Conservation (phyloP, 1,140 invertebrate species). For the Zaprionus taronus region DNA sequence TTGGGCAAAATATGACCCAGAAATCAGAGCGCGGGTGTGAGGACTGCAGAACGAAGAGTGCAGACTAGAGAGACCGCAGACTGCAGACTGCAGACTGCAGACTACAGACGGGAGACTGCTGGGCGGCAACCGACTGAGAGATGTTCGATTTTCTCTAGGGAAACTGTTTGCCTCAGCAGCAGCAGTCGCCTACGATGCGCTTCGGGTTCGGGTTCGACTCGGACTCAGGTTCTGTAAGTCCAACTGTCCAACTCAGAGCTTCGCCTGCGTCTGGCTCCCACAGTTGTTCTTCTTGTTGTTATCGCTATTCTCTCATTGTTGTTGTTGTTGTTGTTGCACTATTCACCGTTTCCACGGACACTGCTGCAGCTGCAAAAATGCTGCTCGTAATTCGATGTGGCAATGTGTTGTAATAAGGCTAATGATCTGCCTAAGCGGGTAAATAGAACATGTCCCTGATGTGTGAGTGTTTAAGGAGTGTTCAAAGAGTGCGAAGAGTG, state of each 20-base stretch:
- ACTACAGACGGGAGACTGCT: slow-evolving; percentile 42
- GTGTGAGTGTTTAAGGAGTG: not conserved
- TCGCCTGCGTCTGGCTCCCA: slow-evolving; percentile 48
- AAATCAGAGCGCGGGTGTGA: slow-evolving; percentile 55
- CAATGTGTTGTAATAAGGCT: slow-evolving; percentile 66
- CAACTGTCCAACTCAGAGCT: slow-evolving; percentile 9
- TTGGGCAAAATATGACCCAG: slow-evolving; percentile 73
- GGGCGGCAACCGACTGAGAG: slow-evolving; percentile 39
- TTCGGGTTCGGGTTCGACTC: slow-evolving; percentile 35
- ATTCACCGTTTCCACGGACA: slow-evolving; percentile 22
- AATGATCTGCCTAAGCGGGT: slow-evolving; percentile 52
- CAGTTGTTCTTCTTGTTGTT: slow-evolving; percentile 46
- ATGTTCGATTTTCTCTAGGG: slow-evolving; percentile 59
- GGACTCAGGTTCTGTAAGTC: slow-evolving; percentile 17
- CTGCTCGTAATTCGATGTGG: slow-evolving; percentile 68
- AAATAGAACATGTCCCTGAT: slow-evolving; percentile 35
- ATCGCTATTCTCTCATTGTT: slow-evolving; percentile 23
- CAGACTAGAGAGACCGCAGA: slow-evolving; percentile 38
- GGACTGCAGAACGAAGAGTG: slow-evolving; percentile 21
- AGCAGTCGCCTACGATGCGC: slow-evolving; percentile 12
- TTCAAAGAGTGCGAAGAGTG: no score
- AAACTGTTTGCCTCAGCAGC: slow-evolving; percentile 53
- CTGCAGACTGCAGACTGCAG: slow-evolving; percentile 8
- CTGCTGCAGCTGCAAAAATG: slow-evolving; percentile 44
- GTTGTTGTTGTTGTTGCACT: slow-evolving; percentile 3